Percentiles rank a stretch among this genome's conserved stretches.
These are phyloP conservation scores for Periphyllus acericola DNA, from an alignment of 2,888 invertebrate species.

Conservation along the genomic window DNA sequence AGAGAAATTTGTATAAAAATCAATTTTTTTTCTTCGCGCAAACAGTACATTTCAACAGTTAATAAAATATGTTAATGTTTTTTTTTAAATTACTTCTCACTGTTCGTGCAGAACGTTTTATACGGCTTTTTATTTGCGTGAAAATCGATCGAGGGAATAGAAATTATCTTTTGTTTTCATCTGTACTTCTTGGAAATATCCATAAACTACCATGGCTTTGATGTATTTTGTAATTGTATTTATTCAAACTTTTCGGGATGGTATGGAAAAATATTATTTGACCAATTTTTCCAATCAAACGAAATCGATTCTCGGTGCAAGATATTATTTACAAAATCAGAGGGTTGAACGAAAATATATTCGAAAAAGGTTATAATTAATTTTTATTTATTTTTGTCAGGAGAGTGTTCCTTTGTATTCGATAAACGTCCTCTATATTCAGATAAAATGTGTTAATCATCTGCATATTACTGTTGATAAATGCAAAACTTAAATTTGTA, in stretches of 20 bases:
- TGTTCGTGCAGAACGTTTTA: not conserved
- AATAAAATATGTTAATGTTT: not conserved
- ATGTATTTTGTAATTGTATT: not conserved
- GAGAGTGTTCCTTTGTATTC: not conserved
- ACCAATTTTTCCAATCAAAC: not conserved
- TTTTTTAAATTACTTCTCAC: not conserved
- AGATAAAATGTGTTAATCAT: not conserved
- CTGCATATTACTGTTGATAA: not conserved
- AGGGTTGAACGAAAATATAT: not conserved
- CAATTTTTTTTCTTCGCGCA: not conserved
- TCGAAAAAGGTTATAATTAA: not conserved
- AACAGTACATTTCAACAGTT: not conserved
- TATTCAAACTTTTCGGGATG: not conserved
- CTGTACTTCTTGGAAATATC: not conserved
- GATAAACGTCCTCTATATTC: not conserved
- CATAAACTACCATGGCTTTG: not conserved
- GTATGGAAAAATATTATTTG: not conserved
- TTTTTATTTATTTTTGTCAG: not conserved
- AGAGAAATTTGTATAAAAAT: not conserved
- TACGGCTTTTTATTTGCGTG: not conserved
- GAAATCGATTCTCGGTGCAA: not conserved
- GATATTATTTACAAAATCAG: not conserved
- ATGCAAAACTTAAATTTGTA: too few species aligned
- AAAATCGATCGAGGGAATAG: not conserved
- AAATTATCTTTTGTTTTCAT: not conserved